phyloP scores from a whole-genome alignment of 2,113 vertebrate species.

The Anthoscopus minutus region DNA sequence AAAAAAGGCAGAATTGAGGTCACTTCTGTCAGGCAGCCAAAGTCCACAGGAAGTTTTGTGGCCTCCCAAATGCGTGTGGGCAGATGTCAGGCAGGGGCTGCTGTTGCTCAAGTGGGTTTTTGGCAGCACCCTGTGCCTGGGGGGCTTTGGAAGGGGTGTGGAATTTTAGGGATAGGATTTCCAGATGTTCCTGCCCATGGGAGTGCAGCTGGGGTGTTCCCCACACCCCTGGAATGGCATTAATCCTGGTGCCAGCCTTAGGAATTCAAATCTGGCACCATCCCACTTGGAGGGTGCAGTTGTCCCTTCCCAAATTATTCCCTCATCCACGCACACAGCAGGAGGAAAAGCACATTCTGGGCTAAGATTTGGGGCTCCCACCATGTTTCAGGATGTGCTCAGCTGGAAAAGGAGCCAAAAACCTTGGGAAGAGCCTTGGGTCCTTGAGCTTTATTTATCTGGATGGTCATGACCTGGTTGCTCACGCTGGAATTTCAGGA shows the following conservation, averaged over 20 bases:
- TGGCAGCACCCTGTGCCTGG: neutral
- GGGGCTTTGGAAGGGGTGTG: neutral
- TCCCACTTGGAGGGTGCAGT: fast-evolving
- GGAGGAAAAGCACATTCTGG: neutral
- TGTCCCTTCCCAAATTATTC: neutral
- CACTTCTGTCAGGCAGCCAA: constrained; percentile 28
- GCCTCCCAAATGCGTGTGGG: constrained; percentile 13
- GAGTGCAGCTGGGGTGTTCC: neutral
- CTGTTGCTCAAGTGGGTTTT: neutral
- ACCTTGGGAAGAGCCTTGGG: neutral
- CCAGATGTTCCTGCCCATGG: neutral
- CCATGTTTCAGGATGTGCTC: fast-evolving
- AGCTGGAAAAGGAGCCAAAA: neutral
- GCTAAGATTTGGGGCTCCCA: neutral
- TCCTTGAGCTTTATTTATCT: neutral
- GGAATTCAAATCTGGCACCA: neutral
- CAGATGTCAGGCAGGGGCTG: constrained; percentile 36
- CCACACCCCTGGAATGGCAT: fast-evolving
- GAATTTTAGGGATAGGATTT: neutral
- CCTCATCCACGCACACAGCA: fast-evolving
- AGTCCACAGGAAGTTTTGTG: constrained; percentile 49
- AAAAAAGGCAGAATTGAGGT: constrained; percentile 16
- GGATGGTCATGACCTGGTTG: neutral
- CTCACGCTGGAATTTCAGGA: neutral
- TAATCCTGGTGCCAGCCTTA: neutral